phyloP scores from a whole-genome alignment of 2,113 vertebrate genomes.

The Laticauda colubrina region DNA sequence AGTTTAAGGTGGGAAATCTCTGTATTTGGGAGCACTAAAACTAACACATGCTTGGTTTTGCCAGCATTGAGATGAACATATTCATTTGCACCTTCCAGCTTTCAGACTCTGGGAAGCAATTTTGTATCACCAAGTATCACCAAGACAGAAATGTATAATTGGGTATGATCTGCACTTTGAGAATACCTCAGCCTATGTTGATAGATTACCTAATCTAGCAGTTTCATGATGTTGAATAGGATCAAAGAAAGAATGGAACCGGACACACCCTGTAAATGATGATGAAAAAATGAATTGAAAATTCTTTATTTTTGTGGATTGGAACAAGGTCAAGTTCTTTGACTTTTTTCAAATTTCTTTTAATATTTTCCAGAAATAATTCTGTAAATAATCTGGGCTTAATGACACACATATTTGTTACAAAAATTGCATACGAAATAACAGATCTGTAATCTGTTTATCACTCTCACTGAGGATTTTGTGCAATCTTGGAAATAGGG shows the following conservation, averaged over 20 bases:
- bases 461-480: neutral
- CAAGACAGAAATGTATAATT: neutral
- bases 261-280: neutral
- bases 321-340: neutral
- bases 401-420: neutral
- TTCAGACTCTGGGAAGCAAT: neutral
- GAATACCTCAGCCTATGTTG: neutral
- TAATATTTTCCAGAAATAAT: neutral
- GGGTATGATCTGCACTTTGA: neutral
- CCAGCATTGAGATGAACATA: neutral
- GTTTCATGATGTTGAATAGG: neutral
- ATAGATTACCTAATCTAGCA: neutral
- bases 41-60: neutral
- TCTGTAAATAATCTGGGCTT: neutral
- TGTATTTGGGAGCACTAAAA: neutral
- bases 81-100: neutral
- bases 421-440: neutral
- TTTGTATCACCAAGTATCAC: neutral
- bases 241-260: neutral
- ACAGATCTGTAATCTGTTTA: neutral
- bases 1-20: neutral
- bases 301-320: neutral
- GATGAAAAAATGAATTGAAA: neutral
- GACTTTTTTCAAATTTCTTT: neutral
- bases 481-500: neutral